Conservation (phyloP, 2,797 vertebrate genomes). For the Anableps anableps region DNA sequence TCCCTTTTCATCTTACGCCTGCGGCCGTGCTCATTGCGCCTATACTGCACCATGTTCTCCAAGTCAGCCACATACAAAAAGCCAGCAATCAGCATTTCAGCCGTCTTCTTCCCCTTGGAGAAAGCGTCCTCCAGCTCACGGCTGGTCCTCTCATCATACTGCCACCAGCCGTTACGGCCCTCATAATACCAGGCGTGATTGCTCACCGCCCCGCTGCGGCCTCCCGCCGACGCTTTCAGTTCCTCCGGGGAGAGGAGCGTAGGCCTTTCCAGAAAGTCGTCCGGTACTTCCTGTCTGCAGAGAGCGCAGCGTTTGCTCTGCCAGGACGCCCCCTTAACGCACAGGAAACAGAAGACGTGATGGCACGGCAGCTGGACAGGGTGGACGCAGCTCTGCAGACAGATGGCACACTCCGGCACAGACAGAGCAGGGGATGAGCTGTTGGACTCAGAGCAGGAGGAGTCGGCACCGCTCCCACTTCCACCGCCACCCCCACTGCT, state of each 20-base stretch:
- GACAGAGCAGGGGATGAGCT: conserved; percentile 86
- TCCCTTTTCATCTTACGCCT: conserved; percentile 97
- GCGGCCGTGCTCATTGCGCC: conserved; percentile 96
- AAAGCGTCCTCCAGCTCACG: conserved; percentile 98
- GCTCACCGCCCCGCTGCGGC: conserved; percentile 81
- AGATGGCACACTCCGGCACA: conserved; percentile 97
- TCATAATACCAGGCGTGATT: conserved; percentile 99
- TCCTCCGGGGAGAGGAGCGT: conserved; percentile 96
- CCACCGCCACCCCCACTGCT: conserved; percentile 73
- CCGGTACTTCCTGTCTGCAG: conserved; percentile 96
- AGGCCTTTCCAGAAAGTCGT: conserved; percentile 98
- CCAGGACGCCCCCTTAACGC: conserved; percentile 98
- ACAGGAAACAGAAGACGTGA: conserved; percentile 98
- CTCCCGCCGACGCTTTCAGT: conserved; percentile 93
- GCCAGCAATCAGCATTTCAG: conserved; percentile 98
- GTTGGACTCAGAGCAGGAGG: conserved; percentile 85
- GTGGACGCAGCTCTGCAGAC: conserved; percentile 96
- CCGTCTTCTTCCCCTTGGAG: conserved; percentile 96
- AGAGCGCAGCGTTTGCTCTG: conserved; percentile 97
- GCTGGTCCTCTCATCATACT: conserved; percentile 98
- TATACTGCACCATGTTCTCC: conserved; percentile 99
- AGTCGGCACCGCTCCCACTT: conserved; percentile 76
- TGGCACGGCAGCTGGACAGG: conserved; percentile 97
- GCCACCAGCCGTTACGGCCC: conserved; percentile 99
- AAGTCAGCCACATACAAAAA: conserved; percentile 97